phyloP scores from a whole-genome alignment of 2,888 invertebrate genomes.

The Drosophila meridiana region DNA sequence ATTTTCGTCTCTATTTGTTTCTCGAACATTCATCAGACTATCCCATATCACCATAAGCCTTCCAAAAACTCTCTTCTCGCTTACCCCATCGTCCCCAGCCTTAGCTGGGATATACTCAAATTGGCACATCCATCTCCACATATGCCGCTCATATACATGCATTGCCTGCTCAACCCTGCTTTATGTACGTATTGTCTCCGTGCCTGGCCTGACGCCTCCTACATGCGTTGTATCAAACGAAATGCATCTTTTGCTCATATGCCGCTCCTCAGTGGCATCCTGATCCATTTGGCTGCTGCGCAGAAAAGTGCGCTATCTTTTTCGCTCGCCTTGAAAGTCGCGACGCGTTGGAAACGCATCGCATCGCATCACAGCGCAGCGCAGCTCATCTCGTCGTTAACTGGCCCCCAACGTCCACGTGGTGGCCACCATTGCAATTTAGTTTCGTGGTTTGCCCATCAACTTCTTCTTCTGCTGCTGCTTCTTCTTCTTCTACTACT shows the following conservation, averaged over 20 bases:
- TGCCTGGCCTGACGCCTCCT: neutral
- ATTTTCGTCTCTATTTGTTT: neutral
- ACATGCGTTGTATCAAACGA: neutral
- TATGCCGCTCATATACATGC: neutral
- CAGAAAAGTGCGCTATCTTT: slow-evolving; percentile 77
- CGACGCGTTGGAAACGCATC: neutral
- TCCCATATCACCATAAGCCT: neutral
- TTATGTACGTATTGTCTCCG: slow-evolving; percentile 35
- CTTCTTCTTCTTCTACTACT: slow-evolving; percentile 49
- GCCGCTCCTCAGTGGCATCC: slow-evolving; percentile 5
- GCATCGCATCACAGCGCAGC: neutral
- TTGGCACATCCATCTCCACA: neutral
- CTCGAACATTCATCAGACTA: neutral
- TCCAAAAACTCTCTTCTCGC: neutral
- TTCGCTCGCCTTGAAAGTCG: slow-evolving; percentile 61
- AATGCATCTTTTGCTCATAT: slow-evolving; percentile 11
- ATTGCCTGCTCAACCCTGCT: neutral
- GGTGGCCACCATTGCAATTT: slow-evolving; percentile 61
- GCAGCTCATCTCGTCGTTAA: slow-evolving; percentile 17
- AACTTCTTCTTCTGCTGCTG: slow-evolving; percentile 56
- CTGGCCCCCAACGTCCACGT: slow-evolving; percentile 34
- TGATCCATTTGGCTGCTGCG: slow-evolving; percentile 42
- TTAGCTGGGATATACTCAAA: neutral
- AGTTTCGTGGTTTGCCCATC: slow-evolving; percentile 76
- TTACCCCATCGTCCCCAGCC: neutral